phyloP scores from a whole-genome alignment of 2,797 vertebrate species.

The Thunnus albacares region DNA sequence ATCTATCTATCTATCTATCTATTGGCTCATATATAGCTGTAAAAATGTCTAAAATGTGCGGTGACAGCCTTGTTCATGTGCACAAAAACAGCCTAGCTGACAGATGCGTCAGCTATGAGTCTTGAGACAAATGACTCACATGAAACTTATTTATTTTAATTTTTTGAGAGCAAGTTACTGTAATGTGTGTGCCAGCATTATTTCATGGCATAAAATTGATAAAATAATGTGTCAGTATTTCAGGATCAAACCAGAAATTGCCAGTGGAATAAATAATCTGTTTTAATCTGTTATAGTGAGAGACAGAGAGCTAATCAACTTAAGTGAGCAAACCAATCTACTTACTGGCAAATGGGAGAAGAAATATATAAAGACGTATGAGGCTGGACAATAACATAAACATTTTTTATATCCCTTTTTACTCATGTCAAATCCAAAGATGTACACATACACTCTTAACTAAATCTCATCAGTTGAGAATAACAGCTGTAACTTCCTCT shows the following conservation, averaged over 20 bases:
- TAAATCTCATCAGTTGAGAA: conserved; percentile 47
- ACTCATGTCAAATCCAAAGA: conserved; percentile 12
- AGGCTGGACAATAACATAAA: neutral
- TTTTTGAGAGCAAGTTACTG: conserved; percentile 17
- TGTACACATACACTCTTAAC: conserved; percentile 8
- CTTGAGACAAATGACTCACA: conserved; percentile 60
- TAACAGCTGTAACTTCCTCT: conserved; percentile 41
- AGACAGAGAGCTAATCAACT: neutral
- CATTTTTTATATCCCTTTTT: neutral
- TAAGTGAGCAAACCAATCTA: too few relatives aligned
- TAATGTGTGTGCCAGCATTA: conserved; percentile 29
- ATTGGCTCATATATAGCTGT: neutral
- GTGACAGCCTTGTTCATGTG: conserved; percentile 19
- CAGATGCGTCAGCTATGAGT: conserved; percentile 50
- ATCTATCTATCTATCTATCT: conserved; percentile 3
- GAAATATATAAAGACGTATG: neutral
- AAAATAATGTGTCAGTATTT: conserved; percentile 10
- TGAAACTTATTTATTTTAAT: conserved; percentile 48
- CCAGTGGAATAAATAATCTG: neutral
- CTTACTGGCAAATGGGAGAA: neutral
- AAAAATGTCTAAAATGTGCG: conserved; percentile 8
- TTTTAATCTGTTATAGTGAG: conserved; percentile 1
- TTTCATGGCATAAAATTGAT: conserved; percentile 34
- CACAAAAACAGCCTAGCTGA: conserved; percentile 41
- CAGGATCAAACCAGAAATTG: neutral